A percentile compares a stretch with the other conserved stretches of the same genome.
These are phyloP conservation scores for Zoanthus sansibaricus DNA, from an alignment of 92 coral and sea anemone species.

Conservation along the genomic window DNA sequence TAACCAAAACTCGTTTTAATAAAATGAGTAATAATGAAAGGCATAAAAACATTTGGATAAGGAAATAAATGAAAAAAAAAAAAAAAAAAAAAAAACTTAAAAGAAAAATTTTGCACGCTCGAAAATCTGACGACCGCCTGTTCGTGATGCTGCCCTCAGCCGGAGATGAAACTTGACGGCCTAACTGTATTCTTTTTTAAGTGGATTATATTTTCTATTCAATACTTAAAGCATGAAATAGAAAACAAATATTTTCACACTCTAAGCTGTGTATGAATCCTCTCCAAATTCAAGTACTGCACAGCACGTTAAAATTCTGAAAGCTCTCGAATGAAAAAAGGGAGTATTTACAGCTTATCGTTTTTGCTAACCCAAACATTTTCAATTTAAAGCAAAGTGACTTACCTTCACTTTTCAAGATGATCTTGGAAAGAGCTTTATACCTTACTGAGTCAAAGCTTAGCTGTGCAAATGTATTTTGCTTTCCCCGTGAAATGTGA, in stretches of 20 bases:
- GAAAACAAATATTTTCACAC: neutral
- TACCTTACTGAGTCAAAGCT: neutral
- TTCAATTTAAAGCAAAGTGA: neutral
- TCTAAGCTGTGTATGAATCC: slow-evolving; percentile 27
- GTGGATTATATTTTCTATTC: neutral
- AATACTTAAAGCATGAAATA: too few species aligned
- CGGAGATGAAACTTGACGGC: neutral
- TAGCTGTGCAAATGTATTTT: neutral
- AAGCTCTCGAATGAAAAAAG: neutral
- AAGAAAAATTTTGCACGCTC: too few species aligned
- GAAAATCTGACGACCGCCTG: too few species aligned
- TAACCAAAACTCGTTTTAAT: too few species aligned
- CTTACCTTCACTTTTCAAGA: neutral
- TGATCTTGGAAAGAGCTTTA: neutral
- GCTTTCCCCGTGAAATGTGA: slow-evolving; percentile 32
- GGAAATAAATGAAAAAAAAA: too few species aligned
- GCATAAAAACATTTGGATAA: too few species aligned
- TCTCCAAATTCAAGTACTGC: slow-evolving; percentile 41
- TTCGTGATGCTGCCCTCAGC: neutral
- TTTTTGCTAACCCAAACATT: too few species aligned
- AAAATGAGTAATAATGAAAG: too few species aligned
- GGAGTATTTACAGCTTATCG: too few species aligned
- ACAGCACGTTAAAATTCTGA: slow-evolving; percentile 10
- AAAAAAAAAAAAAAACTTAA: too few species aligned
- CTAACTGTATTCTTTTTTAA: neutral